Base-by-base conservation (phyloP, 1,140 invertebrate species). In the Drosophila ercepeae region DNA sequence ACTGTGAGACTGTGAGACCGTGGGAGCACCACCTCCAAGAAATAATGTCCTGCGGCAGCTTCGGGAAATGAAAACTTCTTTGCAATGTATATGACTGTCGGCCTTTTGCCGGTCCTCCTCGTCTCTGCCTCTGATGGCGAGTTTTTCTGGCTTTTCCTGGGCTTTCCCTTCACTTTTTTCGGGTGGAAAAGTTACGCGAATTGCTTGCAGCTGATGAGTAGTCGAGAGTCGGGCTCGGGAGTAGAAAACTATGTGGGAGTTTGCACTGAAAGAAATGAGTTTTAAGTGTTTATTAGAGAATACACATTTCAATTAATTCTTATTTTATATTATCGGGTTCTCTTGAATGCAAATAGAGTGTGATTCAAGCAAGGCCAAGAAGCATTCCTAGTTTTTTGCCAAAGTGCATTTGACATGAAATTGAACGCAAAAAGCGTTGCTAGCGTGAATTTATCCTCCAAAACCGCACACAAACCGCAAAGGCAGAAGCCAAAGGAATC, bases 61-160 rank as follows among this genome's bases (percentile, higher is more conserved):
- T 51, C 65, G 82, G 72, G 73, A 88, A 86, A 88, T 82, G 81
- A 86, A 84, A 86, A 86, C 77, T 81, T 86, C 82, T 86, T 86
- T 86, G 82, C 81, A 88, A 76, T 65, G 77, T 69, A 51, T 75
- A 57, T 59, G 57, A 63, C 65, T 67, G 60, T 74, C 70, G 71
- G 59, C 70, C 70, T 74, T 73, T 67, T n/a, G n/a, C n/a, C n/a
- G n/a, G n/a, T 34, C 21, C 25, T 34, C 32, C 50, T 25, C 27
- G 71, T 27, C 41, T 46, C 3, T 34, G 32, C 11, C 60, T 3
- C 41, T 55, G n/a, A 29, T 19, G 2, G 7, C 16, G 1, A 6
- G 1, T 39, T 42, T 50, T 32, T 36, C 68, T 3, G 14, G 54
- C 18, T 36, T 27, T 63, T 19, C 41, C 39, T 21, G 39, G 27